Base-by-base conservation (phyloP, 2,797 vertebrate genomes). In the Allobates femoralis region DNA sequence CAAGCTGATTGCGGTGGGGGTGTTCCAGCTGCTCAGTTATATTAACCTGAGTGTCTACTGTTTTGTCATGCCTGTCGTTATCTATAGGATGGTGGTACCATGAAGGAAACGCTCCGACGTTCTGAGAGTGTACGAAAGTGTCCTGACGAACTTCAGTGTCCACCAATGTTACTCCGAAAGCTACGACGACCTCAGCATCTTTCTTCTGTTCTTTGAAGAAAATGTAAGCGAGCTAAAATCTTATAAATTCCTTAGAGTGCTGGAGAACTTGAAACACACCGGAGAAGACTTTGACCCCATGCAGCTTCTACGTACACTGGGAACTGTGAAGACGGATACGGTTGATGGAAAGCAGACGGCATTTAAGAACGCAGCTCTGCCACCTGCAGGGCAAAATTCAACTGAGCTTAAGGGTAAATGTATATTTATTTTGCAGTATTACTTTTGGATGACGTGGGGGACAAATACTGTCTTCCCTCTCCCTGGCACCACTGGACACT, bases 221-320 rank as follows among this genome's bases (percentile, higher is more conserved):
- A 99, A 99, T 0, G 92, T 99, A 87, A 97, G 96, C n/a, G 97
- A 99, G 86, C 94, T 99, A 7, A 99, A 99, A 89, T 99, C 97
- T 2, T 97, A 96, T 93, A 99, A 97, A 89, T 97, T 96, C 90
- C 96, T 99, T 10, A 98, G 97, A 93, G 96, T 99, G 55, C 93
- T 99, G 79, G 96, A 97, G 92, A 95, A 97, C 91, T 92, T 99
- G 89, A 95, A 96, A 84, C 93, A 94, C 81, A 94, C 91, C 10
- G 93, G 92, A 2, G 96, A 95, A 77, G 94, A 93, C 11, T 94
- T 96, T 34, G 97, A 99, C 90, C 93, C 96, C 71, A 94, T 97
- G 95, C 94, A 96, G 60, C 91, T 99, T 34, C 92, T 99, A 80
- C 93, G 91, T 67, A 96, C 95, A 85, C 93, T 99, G 15, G 95